phyloP scores from a whole-genome alignment of 2,113 vertebrate species.

The Naja naja region DNA sequence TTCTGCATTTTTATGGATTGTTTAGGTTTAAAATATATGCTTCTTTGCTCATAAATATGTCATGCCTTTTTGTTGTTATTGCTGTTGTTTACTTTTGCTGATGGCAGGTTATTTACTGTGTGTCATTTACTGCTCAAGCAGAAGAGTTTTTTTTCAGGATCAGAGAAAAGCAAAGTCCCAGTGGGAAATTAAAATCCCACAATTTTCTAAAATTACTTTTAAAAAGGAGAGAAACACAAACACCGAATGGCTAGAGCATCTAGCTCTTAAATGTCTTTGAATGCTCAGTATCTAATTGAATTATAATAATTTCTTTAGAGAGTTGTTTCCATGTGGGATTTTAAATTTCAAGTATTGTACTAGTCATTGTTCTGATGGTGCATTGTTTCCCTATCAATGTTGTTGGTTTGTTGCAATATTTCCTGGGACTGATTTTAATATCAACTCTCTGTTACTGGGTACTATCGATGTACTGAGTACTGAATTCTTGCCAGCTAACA shows the following conservation, averaged over 20 bases:
- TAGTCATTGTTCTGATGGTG: slow-evolving; percentile 29
- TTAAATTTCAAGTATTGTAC: slow-evolving; percentile 26
- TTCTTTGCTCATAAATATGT: slow-evolving; percentile 16
- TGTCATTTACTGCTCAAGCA: slow-evolving; percentile 19
- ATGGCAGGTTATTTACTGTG: slow-evolving; percentile 27
- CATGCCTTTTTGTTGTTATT: neutral
- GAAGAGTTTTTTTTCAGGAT: slow-evolving; percentile 29
- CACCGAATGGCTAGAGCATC: slow-evolving; percentile 7
- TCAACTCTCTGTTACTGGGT: neutral
- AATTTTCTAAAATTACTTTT: slow-evolving; percentile 12
- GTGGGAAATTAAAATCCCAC: neutral
- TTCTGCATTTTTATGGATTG: slow-evolving; percentile 10
- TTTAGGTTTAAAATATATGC: neutral
- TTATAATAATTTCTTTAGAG: slow-evolving; percentile 45
- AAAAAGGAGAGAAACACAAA: slow-evolving; percentile 1
- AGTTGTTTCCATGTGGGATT: slow-evolving; percentile 35
- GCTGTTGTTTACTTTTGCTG: slow-evolving; percentile 35
- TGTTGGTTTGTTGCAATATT: neutral
- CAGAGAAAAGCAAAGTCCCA: slow-evolving; percentile 22
- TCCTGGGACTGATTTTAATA: neutral
- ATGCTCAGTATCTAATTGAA: slow-evolving; percentile 56
- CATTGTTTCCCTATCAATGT: slow-evolving; percentile 21
- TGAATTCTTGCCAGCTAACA: neutral
- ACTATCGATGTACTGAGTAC: neutral
- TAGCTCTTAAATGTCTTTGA: slow-evolving; percentile 57